Percentiles rank a stretch among this genome's conserved stretches.
These are phyloP conservation scores for Drosophila pectinifera DNA, from an alignment of 1,140 invertebrate genomes.

Conservation along the genomic window DNA sequence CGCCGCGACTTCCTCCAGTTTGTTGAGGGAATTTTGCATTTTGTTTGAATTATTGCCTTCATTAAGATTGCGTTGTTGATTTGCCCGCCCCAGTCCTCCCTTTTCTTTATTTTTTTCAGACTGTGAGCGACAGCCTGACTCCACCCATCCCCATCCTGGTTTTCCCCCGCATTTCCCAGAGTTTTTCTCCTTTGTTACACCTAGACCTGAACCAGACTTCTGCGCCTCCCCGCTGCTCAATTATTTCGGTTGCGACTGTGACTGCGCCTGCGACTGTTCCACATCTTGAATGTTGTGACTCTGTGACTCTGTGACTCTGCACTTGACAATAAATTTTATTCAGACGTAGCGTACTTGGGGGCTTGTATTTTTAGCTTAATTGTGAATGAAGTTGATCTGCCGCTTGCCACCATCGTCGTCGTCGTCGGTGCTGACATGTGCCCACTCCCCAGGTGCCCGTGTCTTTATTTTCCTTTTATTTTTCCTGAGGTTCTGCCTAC, in stretches of 20 bases:
- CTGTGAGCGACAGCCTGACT: constrained; percentile 67
- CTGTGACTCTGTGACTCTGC: constrained; percentile 75
- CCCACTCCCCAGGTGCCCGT: constrained; percentile 23
- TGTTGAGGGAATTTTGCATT: constrained; percentile 82
- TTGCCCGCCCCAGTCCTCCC: constrained; percentile 38
- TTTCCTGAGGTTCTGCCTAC: constrained; percentile 21
- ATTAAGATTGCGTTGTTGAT: constrained; percentile 85
- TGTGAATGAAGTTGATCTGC: constrained; percentile 68
- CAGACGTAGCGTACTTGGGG: constrained; percentile 28
- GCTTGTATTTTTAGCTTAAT: constrained; percentile 77
- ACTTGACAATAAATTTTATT: constrained; percentile 80
- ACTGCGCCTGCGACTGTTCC: constrained; percentile 38
- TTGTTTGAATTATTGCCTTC: constrained; percentile 84
- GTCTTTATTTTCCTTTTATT: constrained; percentile 13
- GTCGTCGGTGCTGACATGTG: constrained; percentile 66
- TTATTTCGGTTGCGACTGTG: constrained; percentile 49
- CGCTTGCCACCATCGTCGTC: constrained; percentile 17
- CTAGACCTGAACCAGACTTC: constrained; percentile 39
- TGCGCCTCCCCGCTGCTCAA: constrained; percentile 33
- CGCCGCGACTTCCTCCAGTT: constrained; percentile 68
- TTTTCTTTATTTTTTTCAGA: constrained; percentile 13
- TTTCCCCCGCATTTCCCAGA: constrained; percentile 35
- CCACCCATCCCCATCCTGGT: constrained; percentile 34
- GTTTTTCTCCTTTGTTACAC: constrained; percentile 49
- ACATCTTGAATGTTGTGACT: constrained; percentile 66